These are phyloP conservation scores for Spheniscus mendiculus DNA, from an alignment of 2,113 vertebrate species.

Conservation along the genomic window DNA sequence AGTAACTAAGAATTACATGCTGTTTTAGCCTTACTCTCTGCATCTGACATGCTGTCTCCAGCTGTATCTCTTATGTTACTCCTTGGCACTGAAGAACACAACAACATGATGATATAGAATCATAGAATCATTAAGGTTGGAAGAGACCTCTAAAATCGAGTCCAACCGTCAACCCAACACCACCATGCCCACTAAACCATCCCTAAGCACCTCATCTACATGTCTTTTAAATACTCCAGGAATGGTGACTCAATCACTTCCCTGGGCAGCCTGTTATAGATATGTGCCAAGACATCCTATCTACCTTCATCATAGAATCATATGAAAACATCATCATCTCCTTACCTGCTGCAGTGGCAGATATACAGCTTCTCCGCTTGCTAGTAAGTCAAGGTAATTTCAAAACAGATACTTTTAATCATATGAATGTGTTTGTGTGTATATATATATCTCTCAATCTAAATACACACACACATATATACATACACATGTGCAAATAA, in stretches of 20 bases:
- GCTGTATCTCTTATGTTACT: not conserved
- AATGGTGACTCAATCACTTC: no score
- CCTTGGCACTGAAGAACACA: not conserved
- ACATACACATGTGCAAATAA: accelerated
- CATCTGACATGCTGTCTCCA: not conserved
- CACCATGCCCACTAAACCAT: no score
- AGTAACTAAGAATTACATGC: not conserved
- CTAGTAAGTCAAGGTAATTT: not conserved
- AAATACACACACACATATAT: not conserved
- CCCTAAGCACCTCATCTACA: no score
- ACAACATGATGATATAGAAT: accelerated
- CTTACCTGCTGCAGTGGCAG: not conserved
- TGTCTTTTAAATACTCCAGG: no score
- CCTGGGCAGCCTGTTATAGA: no score
- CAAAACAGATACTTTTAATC: not conserved
- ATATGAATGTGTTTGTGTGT: not conserved
- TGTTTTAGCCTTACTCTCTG: not conserved
- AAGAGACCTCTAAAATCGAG: no score
- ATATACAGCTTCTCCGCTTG: not conserved
- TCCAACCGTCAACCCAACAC: no score
- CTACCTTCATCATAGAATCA: not conserved
- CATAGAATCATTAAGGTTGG: no score
- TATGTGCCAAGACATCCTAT: not conserved
- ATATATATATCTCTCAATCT: accelerated
- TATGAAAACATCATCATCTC: not conserved